A percentile compares a stretch with the other conserved stretches of the same genome.
These are phyloP conservation scores for Neolamprologus falcicula DNA, from an alignment of 2,113 vertebrate species.

Conservation along the genomic window DNA sequence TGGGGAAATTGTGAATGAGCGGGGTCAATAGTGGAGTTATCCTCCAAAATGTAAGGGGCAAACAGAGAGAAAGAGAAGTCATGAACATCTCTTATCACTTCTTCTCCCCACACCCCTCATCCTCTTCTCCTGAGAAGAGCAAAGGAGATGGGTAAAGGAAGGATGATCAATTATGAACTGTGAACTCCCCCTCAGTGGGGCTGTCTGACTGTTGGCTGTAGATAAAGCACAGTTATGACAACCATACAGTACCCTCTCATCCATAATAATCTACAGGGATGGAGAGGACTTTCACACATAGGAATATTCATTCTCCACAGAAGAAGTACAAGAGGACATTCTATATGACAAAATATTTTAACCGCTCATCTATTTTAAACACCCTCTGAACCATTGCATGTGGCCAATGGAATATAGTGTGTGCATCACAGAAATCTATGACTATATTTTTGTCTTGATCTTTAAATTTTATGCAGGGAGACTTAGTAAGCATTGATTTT, in stretches of 20 bases:
- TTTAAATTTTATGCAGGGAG: background rate
- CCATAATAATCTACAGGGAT: constrained; percentile 60
- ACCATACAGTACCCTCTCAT: constrained; percentile 55
- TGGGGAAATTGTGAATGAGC: background rate
- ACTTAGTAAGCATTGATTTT: background rate
- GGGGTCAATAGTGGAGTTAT: background rate
- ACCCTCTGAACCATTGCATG: background rate
- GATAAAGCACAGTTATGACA: constrained; percentile 69
- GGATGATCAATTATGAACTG: constrained; percentile 70
- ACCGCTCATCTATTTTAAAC: constrained; percentile 33
- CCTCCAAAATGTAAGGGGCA: constrained; percentile 3
- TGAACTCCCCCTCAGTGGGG: constrained; percentile 57
- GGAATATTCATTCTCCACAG: constrained; percentile 38
- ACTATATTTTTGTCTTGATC: background rate
- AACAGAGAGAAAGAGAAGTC: background rate
- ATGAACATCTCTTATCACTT: constrained; percentile 19
- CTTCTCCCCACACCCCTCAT: constrained; percentile 20
- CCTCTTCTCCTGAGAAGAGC: constrained; percentile 42
- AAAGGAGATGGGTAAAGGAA: constrained; percentile 46
- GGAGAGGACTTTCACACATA: constrained; percentile 24
- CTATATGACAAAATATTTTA: constrained; percentile 22
- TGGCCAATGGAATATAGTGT: background rate
- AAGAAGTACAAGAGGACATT: constrained; percentile 6
- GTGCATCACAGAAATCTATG: background rate
- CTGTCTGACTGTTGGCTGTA: constrained; percentile 62